Base-by-base conservation (phyloP, 2,888 invertebrate genomes). In the Meiosimyza decipiens region DNA sequence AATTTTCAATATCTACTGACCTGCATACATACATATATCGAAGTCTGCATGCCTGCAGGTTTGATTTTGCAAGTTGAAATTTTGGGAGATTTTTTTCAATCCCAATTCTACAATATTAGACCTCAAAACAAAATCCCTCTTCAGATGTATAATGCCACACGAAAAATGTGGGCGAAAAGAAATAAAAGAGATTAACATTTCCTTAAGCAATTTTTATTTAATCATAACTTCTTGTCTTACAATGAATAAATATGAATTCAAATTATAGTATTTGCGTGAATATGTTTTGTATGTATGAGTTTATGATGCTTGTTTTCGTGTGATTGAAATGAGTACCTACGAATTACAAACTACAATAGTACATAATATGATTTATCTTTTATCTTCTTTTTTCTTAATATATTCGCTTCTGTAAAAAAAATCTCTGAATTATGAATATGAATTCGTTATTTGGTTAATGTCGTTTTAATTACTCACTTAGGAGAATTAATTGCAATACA, bases 271-370 rank as follows among this genome's bases (percentile, higher is more conserved):
- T 52, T 5, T 54, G 54, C 13, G 22, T 57, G 16, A 16, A 15
- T 60, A 60, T 51, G 13, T 40, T 73, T 51, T 69, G 64, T 73
- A 67, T 74, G 71, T 71, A 55, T 73, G 72, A 28, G 59, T 73
- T 63, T 63, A 51, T 57, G 13, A 28, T 74, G 63, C 33, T 16
- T 62, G 50, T 79, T 73, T 75, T 71, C 74, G 74, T 73, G 73
- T 52, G 13, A 28, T 66, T n/a, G 5, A 50, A 63, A 77, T 78
- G 77, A 80, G 80, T 79, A 80, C 78, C 81, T 80, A 78, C 78
- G 75, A 74, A 71, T 50, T 73, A 71, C 74, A 75, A 77, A 73
- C 71, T 50, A 63, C 74, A 74, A 74, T 77, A 71, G 62, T 74
- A 71, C 59, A 64, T 63, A 71, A 71, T 73, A 69, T 76, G 28